Evolutionary conservation across 1,140 invertebrate species (phyloP), one percentile per base, ranked within the genome.

Genomic region (Nasonia giraulti): DNA sequence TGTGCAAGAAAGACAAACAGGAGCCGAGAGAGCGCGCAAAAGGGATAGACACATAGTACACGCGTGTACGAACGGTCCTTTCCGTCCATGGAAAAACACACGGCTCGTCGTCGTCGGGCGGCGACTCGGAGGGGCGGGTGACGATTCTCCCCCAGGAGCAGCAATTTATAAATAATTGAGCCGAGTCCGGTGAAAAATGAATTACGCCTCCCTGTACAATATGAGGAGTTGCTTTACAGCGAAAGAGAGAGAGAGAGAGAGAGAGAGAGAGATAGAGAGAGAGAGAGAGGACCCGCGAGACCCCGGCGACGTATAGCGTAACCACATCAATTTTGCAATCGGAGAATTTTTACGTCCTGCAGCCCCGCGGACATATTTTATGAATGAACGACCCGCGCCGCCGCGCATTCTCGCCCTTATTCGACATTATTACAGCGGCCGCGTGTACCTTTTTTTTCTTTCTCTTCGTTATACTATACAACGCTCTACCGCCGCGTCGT

Each of bases 121-220:
- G 14, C 27, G 68, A 69, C 40, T 31, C 1, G 20, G 10, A 17
- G 37, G 10, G 14, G 20, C 14, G n/a, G 37, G 2, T 11, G 31
- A 74, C 5, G 31, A 74, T 11, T 44, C 73, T 75, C 91, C 89
- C 91, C 73, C 81, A 91, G 91, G 92, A 93, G 90, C 90, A 90
- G 91, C 92, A 93, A 93, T 93, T 93, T 93, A 93, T 93, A 93
- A 93, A 93, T 93, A 93, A 93, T 93, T 93, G 92, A 93, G 89
- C 88, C 88, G 89, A 89, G 92, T 93, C 92, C 92, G 92, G 92
- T 93, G 93, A 93, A 93, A 93, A 93, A 93, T 93, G 92, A 93
- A 92, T 93, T 93, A 93, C 92, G 92, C 89, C 90, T 92, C 91
- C 91, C 47, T 89, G 89, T 92, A 93, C 92, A 93, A 93, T 93